Evolutionary conservation across 2,797 vertebrate species (phyloP).

Genomic region (Aplochiton taeniatus): DNA sequence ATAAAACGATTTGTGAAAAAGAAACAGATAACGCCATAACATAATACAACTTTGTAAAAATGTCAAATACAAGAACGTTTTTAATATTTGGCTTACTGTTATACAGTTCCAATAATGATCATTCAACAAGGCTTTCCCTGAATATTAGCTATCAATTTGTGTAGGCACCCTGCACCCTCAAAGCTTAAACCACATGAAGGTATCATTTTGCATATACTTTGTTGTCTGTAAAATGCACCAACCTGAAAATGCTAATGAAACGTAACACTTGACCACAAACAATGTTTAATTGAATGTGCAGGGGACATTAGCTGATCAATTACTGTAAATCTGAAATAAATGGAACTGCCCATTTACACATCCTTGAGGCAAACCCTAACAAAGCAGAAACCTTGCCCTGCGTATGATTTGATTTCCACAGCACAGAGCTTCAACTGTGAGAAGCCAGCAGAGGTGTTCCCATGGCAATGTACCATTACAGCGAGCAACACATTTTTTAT

Average conservation of each 20-base stretch:
- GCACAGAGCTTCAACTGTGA: conserved; percentile 7
- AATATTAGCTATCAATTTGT: background rate
- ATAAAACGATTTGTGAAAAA: too few relatives aligned
- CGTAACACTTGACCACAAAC: conserved; percentile 17
- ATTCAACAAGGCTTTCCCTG: background rate
- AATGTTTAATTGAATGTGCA: conserved; percentile 1
- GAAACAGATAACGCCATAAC: too few relatives aligned
- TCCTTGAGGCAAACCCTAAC: background rate
- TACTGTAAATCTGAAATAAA: conserved; percentile 1
- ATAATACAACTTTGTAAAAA: too few relatives aligned
- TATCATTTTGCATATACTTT: conserved; percentile 1
- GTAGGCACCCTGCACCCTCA: background rate
- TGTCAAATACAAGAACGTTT: too few relatives aligned
- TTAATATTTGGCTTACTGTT: too few relatives aligned
- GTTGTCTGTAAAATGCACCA: conserved; percentile 24
- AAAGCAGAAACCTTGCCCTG: background rate
- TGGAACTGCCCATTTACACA: background rate
- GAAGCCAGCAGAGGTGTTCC: conserved; percentile 22
- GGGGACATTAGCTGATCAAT: conserved; percentile 1
- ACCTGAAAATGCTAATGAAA: conserved; percentile 42
- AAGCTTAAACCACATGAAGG: background rate
- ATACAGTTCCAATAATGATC: too few relatives aligned
- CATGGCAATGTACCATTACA: conserved; percentile 19
- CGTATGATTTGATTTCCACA: background rate
- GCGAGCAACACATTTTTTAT: conserved; percentile 22